Percentiles rank a stretch among this genome's conserved stretches.
phyloP scores from a whole-genome alignment of 2,888 invertebrate genomes.

The Orthosia gracilis region DNA sequence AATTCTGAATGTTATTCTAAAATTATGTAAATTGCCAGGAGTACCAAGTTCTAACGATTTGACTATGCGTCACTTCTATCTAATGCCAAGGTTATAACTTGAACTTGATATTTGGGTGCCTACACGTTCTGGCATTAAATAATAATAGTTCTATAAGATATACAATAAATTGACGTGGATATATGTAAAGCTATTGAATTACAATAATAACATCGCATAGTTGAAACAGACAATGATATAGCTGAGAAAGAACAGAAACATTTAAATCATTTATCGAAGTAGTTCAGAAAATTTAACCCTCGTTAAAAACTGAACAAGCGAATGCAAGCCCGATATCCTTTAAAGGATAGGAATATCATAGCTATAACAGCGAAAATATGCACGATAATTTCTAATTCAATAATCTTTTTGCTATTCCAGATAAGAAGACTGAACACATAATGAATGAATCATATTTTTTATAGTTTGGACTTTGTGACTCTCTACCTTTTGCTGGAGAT shows the following conservation, averaged over 20 bases:
- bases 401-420: constrained; percentile 40
- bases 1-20: constrained; percentile 7
- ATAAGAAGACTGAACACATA: constrained; percentile 41
- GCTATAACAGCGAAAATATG: background rate
- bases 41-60: background rate
- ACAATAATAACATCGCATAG: background rate
- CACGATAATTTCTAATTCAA: constrained; percentile 27
- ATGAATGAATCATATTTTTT: constrained; percentile 34
- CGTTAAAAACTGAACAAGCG: background rate
- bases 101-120: constrained; percentile 32
- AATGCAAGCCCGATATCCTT: constrained; percentile 2
- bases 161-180: background rate
- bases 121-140: constrained; percentile 23
- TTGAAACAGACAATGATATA: background rate
- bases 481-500: constrained; percentile 11
- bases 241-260: background rate
- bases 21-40: constrained; percentile 8
- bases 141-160: constrained; percentile 10
- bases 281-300: constrained; percentile 3
- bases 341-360: constrained; percentile 10
- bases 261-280: background rate
- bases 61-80: constrained; percentile 24
- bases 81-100: constrained; percentile 45
- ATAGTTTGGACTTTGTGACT: constrained; percentile 49
- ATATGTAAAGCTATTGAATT: background rate